These are phyloP conservation scores for Morpho helenor DNA, from an alignment of 2,888 invertebrate genomes.

Conservation along the genomic window DNA sequence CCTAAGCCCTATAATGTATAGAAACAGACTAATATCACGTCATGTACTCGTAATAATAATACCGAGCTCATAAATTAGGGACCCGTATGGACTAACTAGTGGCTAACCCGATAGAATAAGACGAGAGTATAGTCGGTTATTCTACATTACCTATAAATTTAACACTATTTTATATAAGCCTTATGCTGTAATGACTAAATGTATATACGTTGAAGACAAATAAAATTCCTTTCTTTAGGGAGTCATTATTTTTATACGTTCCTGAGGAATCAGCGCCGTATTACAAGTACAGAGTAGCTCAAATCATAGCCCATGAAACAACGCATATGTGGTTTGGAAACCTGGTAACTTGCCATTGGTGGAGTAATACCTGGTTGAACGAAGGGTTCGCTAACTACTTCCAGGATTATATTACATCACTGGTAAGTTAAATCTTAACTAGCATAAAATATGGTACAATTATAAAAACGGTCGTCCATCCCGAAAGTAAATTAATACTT, in stretches of 20 bases:
- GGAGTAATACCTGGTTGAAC: constrained; percentile 86
- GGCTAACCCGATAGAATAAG: no score
- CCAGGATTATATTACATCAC: constrained; percentile 81
- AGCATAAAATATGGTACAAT: not conserved
- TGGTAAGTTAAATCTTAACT: constrained; percentile 37
- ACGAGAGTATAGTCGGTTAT: no score
- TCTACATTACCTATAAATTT: no score
- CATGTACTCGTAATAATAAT: no score
- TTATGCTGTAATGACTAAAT: no score
- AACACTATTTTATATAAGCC: no score
- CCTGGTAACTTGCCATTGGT: constrained; percentile 87
- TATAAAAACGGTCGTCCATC: not conserved
- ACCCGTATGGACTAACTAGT: no score
- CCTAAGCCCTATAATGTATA: no score
- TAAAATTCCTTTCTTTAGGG: constrained; percentile 42
- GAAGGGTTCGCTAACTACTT: constrained; percentile 87
- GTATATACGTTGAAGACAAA: not conserved
- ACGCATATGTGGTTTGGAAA: constrained; percentile 93
- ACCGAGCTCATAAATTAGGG: no score
- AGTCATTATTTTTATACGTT: constrained; percentile 65
- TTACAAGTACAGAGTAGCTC: constrained; percentile 76
- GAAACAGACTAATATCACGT: no score
- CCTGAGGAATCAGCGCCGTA: constrained; percentile 61
- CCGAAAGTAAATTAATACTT: no score
- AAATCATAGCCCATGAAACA: constrained; percentile 86